Percentiles rank a stretch among this genome's conserved stretches.
Conservation (phyloP, 2,113 vertebrate genomes). For the Sakesphorus luctuosus region DNA sequence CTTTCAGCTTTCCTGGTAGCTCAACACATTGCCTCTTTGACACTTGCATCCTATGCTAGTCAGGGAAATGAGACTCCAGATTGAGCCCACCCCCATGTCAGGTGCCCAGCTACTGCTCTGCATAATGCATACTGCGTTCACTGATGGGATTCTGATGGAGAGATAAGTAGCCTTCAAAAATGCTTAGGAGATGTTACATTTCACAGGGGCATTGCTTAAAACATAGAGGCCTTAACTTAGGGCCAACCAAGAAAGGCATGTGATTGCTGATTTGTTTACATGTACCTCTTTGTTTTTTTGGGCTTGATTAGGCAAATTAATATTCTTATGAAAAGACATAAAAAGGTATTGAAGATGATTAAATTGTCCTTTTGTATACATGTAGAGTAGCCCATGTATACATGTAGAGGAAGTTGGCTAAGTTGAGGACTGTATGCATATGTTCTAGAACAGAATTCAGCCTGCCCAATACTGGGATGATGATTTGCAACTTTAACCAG, state of each 20-base stretch:
- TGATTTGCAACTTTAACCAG: conserved; percentile 15
- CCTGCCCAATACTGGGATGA: background rate
- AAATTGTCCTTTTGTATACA: background rate
- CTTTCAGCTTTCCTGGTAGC: conserved; percentile 37
- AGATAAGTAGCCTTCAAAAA: conserved; percentile 24
- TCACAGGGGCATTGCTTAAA: background rate
- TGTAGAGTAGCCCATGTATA: background rate
- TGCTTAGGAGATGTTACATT: background rate
- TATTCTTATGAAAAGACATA: background rate
- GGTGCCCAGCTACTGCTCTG: conserved; percentile 50
- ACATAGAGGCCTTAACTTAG: background rate
- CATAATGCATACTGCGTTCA: background rate
- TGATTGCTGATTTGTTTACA: background rate
- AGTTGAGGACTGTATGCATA: background rate
- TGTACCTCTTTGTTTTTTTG: background rate
- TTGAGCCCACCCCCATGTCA: conserved; percentile 67
- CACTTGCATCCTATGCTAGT: conserved; percentile 45
- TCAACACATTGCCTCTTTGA: conserved; percentile 45
- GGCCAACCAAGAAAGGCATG: background rate
- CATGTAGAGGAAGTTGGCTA: background rate
- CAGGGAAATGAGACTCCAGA: conserved; percentile 62
- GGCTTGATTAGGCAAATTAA: background rate
- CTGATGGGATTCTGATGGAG: background rate
- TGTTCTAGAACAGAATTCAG: background rate
- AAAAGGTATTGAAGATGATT: background rate